Conservation (phyloP, 2,797 vertebrate species). For the Sebastes ruberrimus region DNA sequence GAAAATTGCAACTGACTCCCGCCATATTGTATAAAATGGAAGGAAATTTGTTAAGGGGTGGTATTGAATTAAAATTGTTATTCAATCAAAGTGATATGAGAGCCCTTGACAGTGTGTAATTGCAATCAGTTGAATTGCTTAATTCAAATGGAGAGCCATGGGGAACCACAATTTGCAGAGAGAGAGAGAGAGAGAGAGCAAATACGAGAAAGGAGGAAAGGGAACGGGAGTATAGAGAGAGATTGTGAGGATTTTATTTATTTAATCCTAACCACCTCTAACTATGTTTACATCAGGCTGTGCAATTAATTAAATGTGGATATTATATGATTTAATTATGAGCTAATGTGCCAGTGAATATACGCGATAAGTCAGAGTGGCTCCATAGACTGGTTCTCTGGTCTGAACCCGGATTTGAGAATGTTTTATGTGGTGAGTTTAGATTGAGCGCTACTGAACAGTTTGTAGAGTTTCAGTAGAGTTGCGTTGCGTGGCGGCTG, state of each 20-base stretch:
- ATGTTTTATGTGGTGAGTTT: no score
- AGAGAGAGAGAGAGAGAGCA: conserved; percentile 3
- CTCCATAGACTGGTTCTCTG: background rate
- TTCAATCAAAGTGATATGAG: conserved; percentile 63
- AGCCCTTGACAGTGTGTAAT: conserved; percentile 72
- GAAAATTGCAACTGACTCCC: conserved; percentile 58
- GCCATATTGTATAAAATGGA: conserved; percentile 49
- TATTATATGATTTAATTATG: conserved; percentile 28
- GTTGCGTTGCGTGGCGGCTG: no score
- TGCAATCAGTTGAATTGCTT: conserved; percentile 73
- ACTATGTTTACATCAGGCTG: conserved; percentile 61
- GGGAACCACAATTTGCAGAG: conserved; percentile 44
- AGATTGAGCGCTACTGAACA: no score
- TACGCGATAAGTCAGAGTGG: background rate
- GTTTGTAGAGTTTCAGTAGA: no score
- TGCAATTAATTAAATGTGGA: conserved; percentile 43
- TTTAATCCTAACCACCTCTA: conserved; percentile 44
- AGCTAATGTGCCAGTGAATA: background rate
- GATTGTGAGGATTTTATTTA: conserved; percentile 27
- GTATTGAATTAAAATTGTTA: conserved; percentile 65
- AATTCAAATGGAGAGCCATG: conserved; percentile 66
- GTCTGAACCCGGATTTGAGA: no score
- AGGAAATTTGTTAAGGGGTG: conserved; percentile 37
- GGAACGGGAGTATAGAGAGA: background rate
- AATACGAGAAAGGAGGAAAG: background rate